phyloP scores from a whole-genome alignment of 2,113 vertebrate genomes.

The Lamprotornis superbus region DNA sequence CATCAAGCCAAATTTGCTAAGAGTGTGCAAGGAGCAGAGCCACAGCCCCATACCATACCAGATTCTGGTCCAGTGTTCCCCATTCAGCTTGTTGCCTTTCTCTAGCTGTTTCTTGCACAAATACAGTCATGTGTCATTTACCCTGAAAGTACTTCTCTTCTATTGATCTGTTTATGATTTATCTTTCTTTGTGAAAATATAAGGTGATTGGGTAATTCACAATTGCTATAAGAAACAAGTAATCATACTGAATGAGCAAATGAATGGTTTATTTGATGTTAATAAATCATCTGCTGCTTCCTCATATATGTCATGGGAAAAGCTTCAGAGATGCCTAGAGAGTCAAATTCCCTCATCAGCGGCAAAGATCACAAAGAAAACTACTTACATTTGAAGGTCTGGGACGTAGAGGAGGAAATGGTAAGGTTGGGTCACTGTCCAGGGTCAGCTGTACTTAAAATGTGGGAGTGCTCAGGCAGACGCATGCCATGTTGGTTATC shows the following conservation, averaged over 20 bases:
- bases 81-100: neutral
- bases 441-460: neutral
- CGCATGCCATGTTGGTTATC: accelerated
- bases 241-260: neutral
- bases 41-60: neutral
- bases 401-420: slow-evolving; percentile 19
- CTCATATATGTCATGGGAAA: slow-evolving; percentile 16
- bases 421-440: neutral
- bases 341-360: neutral
- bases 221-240: neutral
- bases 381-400: neutral
- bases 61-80: neutral
- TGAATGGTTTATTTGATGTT: slow-evolving; percentile 17
- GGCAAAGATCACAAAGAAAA: slow-evolving; percentile 23
- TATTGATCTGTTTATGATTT: neutral
- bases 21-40: neutral
- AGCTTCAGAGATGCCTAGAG: neutral
- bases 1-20: neutral
- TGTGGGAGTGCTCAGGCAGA: neutral
- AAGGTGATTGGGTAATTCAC: neutral
- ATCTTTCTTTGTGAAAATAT: neutral
- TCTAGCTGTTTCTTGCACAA: slow-evolving; percentile 6
- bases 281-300: slow-evolving; percentile 49
- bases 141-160: neutral
- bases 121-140: neutral